A percentile compares a stretch with the other conserved stretches of the same genome.
Conservation (phyloP, 1,140 invertebrate genomes). For the Hestina assimilis region DNA sequence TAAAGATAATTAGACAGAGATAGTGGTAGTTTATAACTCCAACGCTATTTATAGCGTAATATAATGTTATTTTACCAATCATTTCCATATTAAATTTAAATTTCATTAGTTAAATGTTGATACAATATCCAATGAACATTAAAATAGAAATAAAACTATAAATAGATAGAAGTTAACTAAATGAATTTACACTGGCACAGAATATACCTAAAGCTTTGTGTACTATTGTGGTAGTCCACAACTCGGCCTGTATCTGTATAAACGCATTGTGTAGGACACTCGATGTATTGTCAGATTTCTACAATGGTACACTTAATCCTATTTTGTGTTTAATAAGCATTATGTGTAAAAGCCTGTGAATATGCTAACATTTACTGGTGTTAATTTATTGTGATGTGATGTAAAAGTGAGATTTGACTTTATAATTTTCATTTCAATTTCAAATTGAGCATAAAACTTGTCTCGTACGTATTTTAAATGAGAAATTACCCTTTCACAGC, state of each 20-base stretch:
- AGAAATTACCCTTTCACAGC: slow-evolving; percentile 11
- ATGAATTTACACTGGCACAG: neutral
- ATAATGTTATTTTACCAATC: too few species aligned
- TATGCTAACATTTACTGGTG: neutral
- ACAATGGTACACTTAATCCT: slow-evolving; percentile 12
- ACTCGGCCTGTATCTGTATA: slow-evolving; percentile 1
- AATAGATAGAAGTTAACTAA: neutral
- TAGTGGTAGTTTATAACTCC: too few species aligned
- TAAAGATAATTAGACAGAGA: too few species aligned
- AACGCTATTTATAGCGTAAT: too few species aligned
- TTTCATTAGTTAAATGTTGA: too few species aligned
- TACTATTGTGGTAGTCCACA: neutral
- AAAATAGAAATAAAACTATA: neutral
- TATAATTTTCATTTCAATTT: neutral
- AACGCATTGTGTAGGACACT: slow-evolving; percentile 14
- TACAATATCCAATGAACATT: too few species aligned
- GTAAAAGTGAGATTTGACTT: neutral
- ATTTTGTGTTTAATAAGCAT: slow-evolving; percentile 4
- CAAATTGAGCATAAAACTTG: slow-evolving; percentile 5
- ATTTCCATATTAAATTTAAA: too few species aligned
- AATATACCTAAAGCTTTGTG: slow-evolving; percentile 4
- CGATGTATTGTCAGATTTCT: slow-evolving; percentile 7
- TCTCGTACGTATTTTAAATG: slow-evolving; percentile 2
- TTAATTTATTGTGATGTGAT: neutral
- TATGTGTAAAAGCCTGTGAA: neutral